A percentile compares a stretch with the other conserved stretches of the same genome.
Conservation (phyloP, 2,113 vertebrate genomes). For the Euleptes europaea region DNA sequence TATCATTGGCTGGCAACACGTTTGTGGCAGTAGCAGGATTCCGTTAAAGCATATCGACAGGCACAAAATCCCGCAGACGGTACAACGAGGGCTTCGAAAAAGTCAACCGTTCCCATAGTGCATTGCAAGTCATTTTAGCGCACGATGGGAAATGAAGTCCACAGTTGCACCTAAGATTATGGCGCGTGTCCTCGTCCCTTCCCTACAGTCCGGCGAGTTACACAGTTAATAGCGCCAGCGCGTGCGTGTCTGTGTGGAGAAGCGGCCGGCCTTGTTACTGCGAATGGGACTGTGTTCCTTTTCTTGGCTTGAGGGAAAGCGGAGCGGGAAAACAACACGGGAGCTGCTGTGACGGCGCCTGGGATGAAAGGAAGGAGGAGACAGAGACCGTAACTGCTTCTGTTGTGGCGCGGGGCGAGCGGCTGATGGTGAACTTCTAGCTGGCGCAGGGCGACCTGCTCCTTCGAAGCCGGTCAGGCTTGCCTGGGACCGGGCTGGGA, state of each 20-base stretch:
- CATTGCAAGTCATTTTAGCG: not conserved
- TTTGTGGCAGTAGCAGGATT: not conserved
- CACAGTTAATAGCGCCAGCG: not conserved
- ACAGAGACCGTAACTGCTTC: not conserved
- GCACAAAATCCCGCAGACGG: too few relatives aligned
- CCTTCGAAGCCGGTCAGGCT: not conserved
- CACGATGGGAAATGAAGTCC: not conserved
- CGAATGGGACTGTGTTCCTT: not conserved
- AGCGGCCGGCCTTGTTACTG: too few relatives aligned
- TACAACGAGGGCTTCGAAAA: too few relatives aligned
- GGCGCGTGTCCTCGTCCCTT: not conserved
- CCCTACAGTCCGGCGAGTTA: fast-evolving
- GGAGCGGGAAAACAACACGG: not conserved
- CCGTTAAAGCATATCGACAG: not conserved
- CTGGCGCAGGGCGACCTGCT: too few relatives aligned
- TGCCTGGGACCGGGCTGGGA: not conserved
- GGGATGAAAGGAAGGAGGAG: not conserved
- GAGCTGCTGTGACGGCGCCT: not conserved
- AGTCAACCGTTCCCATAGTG: slow-evolving; percentile 6
- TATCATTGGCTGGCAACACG: not conserved
- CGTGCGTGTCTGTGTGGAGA: too few relatives aligned
- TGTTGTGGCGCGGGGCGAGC: not conserved
- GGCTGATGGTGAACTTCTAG: not conserved
- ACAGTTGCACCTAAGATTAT: too few relatives aligned
- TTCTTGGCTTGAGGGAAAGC: not conserved